Conservation (phyloP, 2,113 vertebrate genomes). For the Ranitomeya imitator region DNA sequence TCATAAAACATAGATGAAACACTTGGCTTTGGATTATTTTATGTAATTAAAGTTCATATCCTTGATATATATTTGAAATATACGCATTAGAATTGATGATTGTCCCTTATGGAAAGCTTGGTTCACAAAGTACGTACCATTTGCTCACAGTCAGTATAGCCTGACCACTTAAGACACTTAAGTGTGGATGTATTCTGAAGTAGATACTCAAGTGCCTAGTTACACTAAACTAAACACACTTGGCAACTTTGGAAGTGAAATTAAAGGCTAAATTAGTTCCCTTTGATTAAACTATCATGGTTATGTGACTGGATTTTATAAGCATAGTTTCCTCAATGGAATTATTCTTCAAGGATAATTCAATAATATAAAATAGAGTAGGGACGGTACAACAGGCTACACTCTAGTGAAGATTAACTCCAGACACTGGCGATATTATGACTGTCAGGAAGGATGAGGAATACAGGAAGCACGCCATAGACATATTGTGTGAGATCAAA, state of each 20-base stretch:
- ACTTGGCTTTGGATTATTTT: background rate
- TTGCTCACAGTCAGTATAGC: background rate
- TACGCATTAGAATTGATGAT: background rate
- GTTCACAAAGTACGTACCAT: background rate
- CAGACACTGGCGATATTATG: constrained; percentile 36
- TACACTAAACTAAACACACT: background rate
- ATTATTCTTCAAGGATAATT: background rate
- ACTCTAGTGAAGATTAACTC: constrained; percentile 22
- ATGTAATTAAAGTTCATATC: background rate
- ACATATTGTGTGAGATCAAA: constrained; percentile 52
- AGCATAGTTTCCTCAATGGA: background rate
- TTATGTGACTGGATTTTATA: background rate
- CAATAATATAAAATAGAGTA: background rate
- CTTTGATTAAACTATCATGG: background rate
- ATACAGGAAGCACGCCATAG: constrained; percentile 39
- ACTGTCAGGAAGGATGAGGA: constrained; percentile 47
- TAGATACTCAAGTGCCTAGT: background rate
- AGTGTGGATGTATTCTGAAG: constrained; percentile 8
- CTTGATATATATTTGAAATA: background rate
- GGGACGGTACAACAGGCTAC: background rate
- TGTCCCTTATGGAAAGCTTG: background rate
- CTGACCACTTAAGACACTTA: background rate
- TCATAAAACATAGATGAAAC: background rate
- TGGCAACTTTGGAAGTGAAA: background rate
- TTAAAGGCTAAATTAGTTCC: background rate